Evolutionary conservation across 2,797 vertebrate genomes (phyloP), one percentile per base, ranked within the genome.

Genomic region (Sebastes jordani): DNA sequence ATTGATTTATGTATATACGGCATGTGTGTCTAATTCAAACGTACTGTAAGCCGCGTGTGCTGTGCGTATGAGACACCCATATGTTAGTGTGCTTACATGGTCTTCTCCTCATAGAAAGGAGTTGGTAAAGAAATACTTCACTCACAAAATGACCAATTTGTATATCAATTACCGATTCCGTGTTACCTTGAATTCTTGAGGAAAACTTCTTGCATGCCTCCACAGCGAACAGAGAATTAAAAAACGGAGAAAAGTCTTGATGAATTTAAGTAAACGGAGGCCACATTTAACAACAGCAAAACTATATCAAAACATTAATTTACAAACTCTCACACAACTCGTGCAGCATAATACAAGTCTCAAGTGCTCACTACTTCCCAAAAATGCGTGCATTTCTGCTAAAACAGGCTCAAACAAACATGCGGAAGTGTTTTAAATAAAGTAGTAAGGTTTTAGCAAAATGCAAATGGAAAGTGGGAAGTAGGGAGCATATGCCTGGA

Each of bases 101-200:
- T 61, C 13, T 65, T 34, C 36, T 73, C 42, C 65, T 52, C 71
- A n/a, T 55, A 60, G n/a, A 73, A 76, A 84, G 61, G 16, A 61
- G 55, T 56, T 81, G 8, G 18, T 52, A n/a, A 52, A 52, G 49
- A 7, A 52, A 52, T 52, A 20, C 20, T n/a, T 52, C 1, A 52
- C 18, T 29, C 59, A 7, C 25, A 10, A 59, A 29, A 59, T 29
- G 25, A 29, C 25, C 56, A 29, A 46, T 61, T 61, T 61, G 29
- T 61, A 11, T 61, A 29, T 32, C 9, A n/a, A 32, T 61, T 61
- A 11, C 18, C 10, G 3, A 29, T 14, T 5, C 2, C 0, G 23
- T 25, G 25, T 59, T 27, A 29, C 14, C 27, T 29, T 59, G 7
- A 27, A 29, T 16, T 20, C 27, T 60, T 30, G 8, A 7, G 11